Evolutionary conservation across 2,888 invertebrate species (phyloP).

Genomic region (Drosophila ustulata): DNA sequence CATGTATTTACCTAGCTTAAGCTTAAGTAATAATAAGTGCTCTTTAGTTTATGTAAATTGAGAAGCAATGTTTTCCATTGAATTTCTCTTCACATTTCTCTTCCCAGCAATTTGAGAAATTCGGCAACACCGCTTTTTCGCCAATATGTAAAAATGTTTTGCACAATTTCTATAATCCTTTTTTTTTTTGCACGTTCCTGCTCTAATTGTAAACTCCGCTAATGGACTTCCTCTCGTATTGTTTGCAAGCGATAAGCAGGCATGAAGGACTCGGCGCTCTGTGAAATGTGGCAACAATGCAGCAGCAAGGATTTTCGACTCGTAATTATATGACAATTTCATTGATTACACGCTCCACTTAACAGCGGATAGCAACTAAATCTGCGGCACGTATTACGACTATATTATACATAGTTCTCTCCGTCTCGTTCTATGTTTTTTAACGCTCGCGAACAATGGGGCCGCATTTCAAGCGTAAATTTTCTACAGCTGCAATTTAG

Average conservation of each 20-base stretch:
- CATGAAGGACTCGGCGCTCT: constrained; percentile 7
- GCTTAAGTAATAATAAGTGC: background rate
- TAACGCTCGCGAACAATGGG: constrained; percentile 55
- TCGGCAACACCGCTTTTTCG: background rate
- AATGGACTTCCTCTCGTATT: constrained; percentile 37
- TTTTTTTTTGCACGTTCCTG: background rate
- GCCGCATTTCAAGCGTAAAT: constrained; percentile 64
- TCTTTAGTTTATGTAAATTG: background rate
- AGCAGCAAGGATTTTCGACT: constrained; percentile 21
- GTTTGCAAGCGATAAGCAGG: constrained; percentile 15
- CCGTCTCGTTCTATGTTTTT: constrained; percentile 2
- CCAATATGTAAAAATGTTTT: background rate
- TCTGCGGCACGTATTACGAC: constrained; percentile 64
- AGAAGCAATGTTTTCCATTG: background rate
- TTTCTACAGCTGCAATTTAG: constrained; percentile 55
- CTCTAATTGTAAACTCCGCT: constrained; percentile 14
- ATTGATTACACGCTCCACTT: constrained; percentile 65
- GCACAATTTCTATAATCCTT: background rate
- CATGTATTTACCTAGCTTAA: background rate
- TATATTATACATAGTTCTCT: constrained; percentile 50
- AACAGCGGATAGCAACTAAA: constrained; percentile 57
- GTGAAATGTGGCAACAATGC: constrained; percentile 42
- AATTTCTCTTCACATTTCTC: no score
- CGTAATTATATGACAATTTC: constrained; percentile 71
- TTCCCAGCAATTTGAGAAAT: background rate